Evolutionary conservation across 2,888 invertebrate species (phyloP).

Genomic region (Junonia oenone): DNA sequence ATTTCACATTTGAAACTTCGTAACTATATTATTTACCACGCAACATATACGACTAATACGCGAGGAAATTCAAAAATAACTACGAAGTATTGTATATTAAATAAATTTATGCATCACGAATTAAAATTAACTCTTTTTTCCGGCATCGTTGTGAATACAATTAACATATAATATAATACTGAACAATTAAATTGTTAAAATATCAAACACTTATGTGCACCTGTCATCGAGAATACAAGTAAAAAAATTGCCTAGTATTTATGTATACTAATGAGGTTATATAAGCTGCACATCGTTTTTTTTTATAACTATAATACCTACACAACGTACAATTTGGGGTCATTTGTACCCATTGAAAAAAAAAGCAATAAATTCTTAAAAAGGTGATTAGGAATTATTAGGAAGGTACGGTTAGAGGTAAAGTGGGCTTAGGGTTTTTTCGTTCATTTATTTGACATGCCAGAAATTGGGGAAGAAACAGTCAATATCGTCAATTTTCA

Average conservation of each 20-base stretch:
- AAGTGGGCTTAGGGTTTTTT: too few species aligned
- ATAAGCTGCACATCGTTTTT: too few species aligned
- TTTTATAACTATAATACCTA: too few species aligned
- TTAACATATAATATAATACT: background rate
- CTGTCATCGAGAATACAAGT: background rate
- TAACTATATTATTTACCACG: background rate
- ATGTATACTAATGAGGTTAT: background rate
- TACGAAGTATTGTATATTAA: background rate
- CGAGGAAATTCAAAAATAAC: background rate
- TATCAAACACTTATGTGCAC: background rate
- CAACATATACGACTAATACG: background rate
- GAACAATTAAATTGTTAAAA: background rate
- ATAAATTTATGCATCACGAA: background rate
- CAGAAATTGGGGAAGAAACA: too few species aligned
- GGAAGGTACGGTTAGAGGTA: too few species aligned
- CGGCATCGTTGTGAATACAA: background rate
- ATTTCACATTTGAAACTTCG: background rate
- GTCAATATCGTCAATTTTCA: too few species aligned
- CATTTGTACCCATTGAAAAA: background rate
- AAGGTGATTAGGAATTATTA: too few species aligned
- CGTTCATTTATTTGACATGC: too few species aligned
- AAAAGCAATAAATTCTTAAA: too few species aligned
- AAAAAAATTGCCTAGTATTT: background rate
- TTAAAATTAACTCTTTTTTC: background rate
- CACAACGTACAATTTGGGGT: background rate